phyloP scores from a whole-genome alignment of 2,888 invertebrate genomes.

The Nysson spinosus region DNA sequence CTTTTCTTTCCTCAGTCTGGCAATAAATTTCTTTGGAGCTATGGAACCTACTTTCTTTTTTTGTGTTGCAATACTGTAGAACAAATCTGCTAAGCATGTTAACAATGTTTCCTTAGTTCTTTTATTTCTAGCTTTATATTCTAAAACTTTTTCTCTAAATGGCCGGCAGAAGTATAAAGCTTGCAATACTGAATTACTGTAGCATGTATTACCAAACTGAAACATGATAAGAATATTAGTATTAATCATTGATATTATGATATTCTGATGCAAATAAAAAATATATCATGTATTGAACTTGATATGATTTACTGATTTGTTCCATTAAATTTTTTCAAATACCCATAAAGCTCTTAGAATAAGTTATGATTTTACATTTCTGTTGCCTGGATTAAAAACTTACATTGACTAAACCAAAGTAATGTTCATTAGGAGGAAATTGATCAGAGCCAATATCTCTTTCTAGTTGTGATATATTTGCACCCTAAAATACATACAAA shows the following conservation, averaged over 20 bases:
- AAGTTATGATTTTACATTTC: neutral
- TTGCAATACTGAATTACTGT: slow-evolving; percentile 99
- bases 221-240: slow-evolving; percentile 66
- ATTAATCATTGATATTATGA: slow-evolving; percentile 11
- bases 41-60: slow-evolving; percentile 99
- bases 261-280: neutral
- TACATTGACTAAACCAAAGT: slow-evolving; percentile 99
- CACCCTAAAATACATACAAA: slow-evolving; percentile 85
- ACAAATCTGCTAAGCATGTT: slow-evolving; percentile 98
- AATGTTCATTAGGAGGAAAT: slow-evolving; percentile 99
- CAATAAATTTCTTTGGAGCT: slow-evolving; percentile 99
- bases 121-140: slow-evolving; percentile 97
- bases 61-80: slow-evolving; percentile 99
- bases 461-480: slow-evolving; percentile 99
- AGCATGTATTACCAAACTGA: slow-evolving; percentile 99
- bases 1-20: slow-evolving; percentile 98
- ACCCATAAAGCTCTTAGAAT: no score
- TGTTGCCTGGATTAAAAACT: slow-evolving; percentile 76
- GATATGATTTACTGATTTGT: no score
- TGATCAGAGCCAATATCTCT: slow-evolving; percentile 99
- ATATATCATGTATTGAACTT: no score
- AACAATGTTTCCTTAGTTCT: slow-evolving; percentile 97
- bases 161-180: slow-evolving; percentile 99
- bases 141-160: slow-evolving; percentile 98
- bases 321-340: no score